Evolutionary conservation across 2,888 invertebrate genomes (phyloP), one percentile per base, ranked within the genome.

Genomic region (Halocaridina rubra): DNA sequence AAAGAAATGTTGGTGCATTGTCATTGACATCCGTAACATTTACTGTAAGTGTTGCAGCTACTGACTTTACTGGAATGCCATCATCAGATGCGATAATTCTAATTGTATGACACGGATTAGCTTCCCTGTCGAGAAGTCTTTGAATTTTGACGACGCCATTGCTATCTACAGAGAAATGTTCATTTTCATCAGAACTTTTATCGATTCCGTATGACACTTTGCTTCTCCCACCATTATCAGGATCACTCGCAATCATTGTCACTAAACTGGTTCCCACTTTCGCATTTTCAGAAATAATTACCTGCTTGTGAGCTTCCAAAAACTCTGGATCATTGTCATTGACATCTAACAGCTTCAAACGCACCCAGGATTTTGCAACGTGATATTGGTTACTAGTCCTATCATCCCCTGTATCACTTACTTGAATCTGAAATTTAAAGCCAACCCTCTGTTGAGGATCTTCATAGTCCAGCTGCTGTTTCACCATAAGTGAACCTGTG

Each of bases 311-410:
- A 71, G 98, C 96, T 88, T 95, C 94, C 90, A 98, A 97, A 91
- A 97, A 98, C 90, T 96, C 95, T 3, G 98, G 98, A 91, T 97
- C 96, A 93, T 98, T 98, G 93, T 99, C 98, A 92, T 99, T 99
- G 86, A 92, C 90, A 91, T 99, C 99, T 86, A 96, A 93, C 86
- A 99, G 93, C 90, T 95, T 96, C 32, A 98, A 97, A 88, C 96
- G 96, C 82, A 98, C 97, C 96, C 97, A 97, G 0, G 98, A 97
- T 91, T 97, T 97, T 86, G 98, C 98, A 88, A 98, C 97, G 92
- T 98, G 98, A 91, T 98, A 96, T 91, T 98, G 98, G 91, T 99
- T 99, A 91, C 97, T 96, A 92, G 97, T 97, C 90, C 96, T 97
- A 90, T 97, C 97, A 92, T 97, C 97, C 30, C 97, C 97, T 93